These are phyloP conservation scores for Dendrolimus punctatus DNA, from an alignment of 1,140 invertebrate species.

Conservation along the genomic window DNA sequence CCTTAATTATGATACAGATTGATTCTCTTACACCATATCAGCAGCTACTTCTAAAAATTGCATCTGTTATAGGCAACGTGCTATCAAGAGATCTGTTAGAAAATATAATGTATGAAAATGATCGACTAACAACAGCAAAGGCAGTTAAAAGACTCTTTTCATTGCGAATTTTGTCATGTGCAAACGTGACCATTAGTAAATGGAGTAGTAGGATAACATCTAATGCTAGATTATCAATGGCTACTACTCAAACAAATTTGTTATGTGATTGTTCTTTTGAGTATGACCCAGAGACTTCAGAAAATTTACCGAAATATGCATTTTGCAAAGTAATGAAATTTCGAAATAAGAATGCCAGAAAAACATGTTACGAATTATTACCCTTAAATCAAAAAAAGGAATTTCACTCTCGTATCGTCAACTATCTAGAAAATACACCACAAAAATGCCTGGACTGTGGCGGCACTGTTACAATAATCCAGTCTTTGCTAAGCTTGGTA, in stretches of 20 bases:
- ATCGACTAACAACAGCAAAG: slow-evolving; percentile 48
- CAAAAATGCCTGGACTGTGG: slow-evolving; percentile 64
- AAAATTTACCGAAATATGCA: slow-evolving; percentile 64
- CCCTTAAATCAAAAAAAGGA: slow-evolving; percentile 69
- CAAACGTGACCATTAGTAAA: slow-evolving; percentile 33
- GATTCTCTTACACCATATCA: slow-evolving; percentile 68
- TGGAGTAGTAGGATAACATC: slow-evolving; percentile 19
- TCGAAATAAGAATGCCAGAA: slow-evolving; percentile 54
- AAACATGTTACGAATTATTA: slow-evolving; percentile 66
- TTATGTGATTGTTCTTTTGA: slow-evolving; percentile 56
- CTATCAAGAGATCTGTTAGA: slow-evolving; percentile 63
- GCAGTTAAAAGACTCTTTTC: slow-evolving; percentile 59
- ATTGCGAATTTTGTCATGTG: slow-evolving; percentile 49
- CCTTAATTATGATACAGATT: slow-evolving; percentile 69
- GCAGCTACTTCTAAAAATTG: slow-evolving; percentile 69
- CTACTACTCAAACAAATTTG: slow-evolving; percentile 21
- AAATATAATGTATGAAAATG: slow-evolving; percentile 66
- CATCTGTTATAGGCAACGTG: slow-evolving; percentile 66
- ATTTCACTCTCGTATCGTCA: slow-evolving; percentile 66
- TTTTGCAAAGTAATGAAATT: slow-evolving; percentile 71
- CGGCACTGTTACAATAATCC: slow-evolving; percentile 48
- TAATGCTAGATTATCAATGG: slow-evolving; percentile 4
- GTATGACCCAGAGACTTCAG: slow-evolving; percentile 31
- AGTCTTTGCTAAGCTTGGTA: slow-evolving; percentile 32
- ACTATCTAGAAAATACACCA: slow-evolving; percentile 60